Evolutionary conservation across 2,797 vertebrate genomes (phyloP).

Genomic region (Hemitrygon akajei): DNA sequence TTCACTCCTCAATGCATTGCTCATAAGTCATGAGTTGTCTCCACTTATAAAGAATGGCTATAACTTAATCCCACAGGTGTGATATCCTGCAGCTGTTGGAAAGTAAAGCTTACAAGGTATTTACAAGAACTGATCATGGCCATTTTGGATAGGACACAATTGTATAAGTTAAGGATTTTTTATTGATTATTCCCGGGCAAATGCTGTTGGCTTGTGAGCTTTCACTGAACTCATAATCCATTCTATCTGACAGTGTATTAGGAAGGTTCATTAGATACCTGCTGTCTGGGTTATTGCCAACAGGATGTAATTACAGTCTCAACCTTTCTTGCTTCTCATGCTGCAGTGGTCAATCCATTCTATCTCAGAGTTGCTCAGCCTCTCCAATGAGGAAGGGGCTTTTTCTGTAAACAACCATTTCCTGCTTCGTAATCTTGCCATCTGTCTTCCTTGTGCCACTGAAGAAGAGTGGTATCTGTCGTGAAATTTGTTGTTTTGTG

Average conservation of each 20-base stretch:
- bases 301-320: not conserved
- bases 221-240: not conserved
- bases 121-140: not conserved
- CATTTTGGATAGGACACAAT: not conserved
- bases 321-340: not conserved
- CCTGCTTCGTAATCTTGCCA: not conserved
- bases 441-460: not conserved
- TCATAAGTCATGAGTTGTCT: not conserved
- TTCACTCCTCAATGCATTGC: not conserved
- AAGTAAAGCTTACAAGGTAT: not conserved
- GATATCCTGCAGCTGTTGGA: not conserved
- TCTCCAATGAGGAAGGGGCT: not conserved
- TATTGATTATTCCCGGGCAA: not conserved
- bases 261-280: not conserved
- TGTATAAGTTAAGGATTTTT: not conserved
- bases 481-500: no score
- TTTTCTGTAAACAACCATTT: not conserved
- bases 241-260: conserved; percentile 3
- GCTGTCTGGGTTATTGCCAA: not conserved
- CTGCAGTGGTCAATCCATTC: not conserved
- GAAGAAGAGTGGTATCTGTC: not conserved
- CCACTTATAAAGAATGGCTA: not conserved
- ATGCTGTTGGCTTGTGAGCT: not conserved
- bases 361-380: not conserved
- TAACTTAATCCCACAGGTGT: not conserved